A percentile compares a stretch with the other conserved stretches of the same genome.
Evolutionary conservation across 2,888 invertebrate genomes (phyloP).

Genomic region (Tetragonula carbonaria): DNA sequence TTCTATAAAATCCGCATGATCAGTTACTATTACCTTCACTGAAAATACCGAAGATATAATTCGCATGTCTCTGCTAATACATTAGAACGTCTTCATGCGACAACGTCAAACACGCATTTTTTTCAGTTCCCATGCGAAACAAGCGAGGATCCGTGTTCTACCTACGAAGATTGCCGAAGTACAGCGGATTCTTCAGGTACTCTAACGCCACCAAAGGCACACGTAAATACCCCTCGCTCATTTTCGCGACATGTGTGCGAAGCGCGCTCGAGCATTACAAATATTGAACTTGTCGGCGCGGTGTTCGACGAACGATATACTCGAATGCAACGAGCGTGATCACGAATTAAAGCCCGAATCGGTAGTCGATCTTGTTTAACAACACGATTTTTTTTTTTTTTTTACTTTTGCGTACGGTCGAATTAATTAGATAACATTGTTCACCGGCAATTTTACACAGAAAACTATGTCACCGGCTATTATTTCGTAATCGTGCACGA

Average conservation of each 20-base stretch:
- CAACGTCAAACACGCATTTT: neutral
- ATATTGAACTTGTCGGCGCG: constrained; percentile 79
- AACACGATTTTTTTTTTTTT: neutral
- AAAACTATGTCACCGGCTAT: no score
- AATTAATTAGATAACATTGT: neutral
- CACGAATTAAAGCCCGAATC: constrained; percentile 11
- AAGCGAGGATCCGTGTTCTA: constrained; percentile 26
- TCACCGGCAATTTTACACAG: no score
- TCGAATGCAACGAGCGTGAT: constrained; percentile 47
- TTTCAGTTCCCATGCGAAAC: constrained; percentile 3
- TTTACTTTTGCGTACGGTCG: neutral
- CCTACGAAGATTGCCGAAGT: constrained; percentile 31
- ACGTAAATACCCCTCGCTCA: constrained; percentile 43
- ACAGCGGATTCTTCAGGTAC: constrained; percentile 59
- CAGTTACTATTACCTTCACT: no score
- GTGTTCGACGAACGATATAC: constrained; percentile 78
- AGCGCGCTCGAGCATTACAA: constrained; percentile 78
- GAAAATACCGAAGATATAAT: neutral
- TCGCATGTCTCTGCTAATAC: neutral
- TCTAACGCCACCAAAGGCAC: constrained; percentile 47
- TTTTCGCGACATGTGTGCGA: constrained; percentile 61
- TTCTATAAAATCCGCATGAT: no score
- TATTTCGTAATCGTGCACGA: no score
- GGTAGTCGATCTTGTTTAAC: neutral
- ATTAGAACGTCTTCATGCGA: neutral